These are phyloP conservation scores for Akabosia matsudoensis DNA, from an alignment of 1,140 invertebrate genomes.

Conservation along the genomic window DNA sequence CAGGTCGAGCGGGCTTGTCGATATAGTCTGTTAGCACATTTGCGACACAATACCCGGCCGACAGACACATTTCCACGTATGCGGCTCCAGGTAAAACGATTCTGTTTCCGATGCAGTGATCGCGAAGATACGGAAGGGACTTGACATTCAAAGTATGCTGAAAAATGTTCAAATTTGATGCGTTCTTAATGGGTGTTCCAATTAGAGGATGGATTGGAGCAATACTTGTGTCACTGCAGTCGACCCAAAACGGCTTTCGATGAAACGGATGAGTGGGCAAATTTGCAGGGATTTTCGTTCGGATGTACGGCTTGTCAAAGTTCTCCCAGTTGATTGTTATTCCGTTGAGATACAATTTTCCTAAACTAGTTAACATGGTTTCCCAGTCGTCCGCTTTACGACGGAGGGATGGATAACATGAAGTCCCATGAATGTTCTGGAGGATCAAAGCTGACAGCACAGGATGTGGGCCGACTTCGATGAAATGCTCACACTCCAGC, in stretches of 20 bases:
- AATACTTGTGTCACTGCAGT: background rate
- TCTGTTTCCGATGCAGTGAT: conserved; percentile 31
- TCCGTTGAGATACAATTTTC: background rate
- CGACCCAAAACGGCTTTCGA: conserved; percentile 29
- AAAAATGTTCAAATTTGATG: conserved; percentile 16
- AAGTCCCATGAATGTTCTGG: background rate
- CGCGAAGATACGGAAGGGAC: conserved; percentile 22
- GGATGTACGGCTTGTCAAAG: background rate
- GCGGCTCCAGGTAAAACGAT: conserved; percentile 33
- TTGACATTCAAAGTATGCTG: conserved; percentile 19
- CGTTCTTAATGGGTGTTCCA: conserved; percentile 2
- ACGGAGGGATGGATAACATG: background rate
- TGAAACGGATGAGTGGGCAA: conserved; percentile 35
- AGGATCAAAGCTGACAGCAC: conserved; percentile 10
- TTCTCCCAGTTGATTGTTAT: background rate
- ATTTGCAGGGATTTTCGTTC: background rate
- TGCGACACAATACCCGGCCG: conserved; percentile 20
- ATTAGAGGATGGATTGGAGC: conserved; percentile 29
- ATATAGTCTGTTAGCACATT: conserved; percentile 1
- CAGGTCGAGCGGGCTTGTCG: background rate
- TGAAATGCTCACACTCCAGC: background rate
- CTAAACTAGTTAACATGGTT: background rate
- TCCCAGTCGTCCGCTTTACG: background rate
- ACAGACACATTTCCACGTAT: conserved; percentile 31
- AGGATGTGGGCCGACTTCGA: conserved; percentile 6